A percentile compares a stretch with the other conserved stretches of the same genome.
These are phyloP conservation scores for Nematopogon swammerdamellus DNA, from an alignment of 2,888 invertebrate species.

Conservation along the genomic window DNA sequence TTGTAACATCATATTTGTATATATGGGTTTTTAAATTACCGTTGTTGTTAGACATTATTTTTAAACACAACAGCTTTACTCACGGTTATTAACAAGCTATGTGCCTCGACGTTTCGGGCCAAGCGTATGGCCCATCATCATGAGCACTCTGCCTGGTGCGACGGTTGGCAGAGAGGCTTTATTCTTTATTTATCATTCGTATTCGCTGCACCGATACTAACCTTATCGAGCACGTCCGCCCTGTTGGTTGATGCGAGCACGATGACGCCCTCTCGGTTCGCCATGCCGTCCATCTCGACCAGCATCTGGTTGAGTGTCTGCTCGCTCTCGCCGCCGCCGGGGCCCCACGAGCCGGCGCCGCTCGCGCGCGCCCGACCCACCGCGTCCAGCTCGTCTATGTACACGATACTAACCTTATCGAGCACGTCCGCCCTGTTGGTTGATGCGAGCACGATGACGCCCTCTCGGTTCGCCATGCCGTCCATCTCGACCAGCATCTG, in stretches of 20 bases:
- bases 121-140: no score
- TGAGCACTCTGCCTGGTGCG: no score
- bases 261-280: conserved; percentile 88
- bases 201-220: no score
- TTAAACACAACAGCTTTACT: no score
- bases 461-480: conserved; percentile 91
- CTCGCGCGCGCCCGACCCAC: conserved; percentile 83
- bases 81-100: no score
- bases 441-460: conserved; percentile 93
- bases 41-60: no score
- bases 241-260: conserved; percentile 96
- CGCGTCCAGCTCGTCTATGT: conserved; percentile 98
- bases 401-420: conserved; percentile 95
- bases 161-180: no score
- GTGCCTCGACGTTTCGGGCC: no score
- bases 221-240: conserved; percentile 94
- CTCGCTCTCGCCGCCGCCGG: conserved; percentile 77
- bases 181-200: no score
- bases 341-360: conserved; percentile 30
- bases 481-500: conserved; percentile 99
- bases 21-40: no score
- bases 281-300: conserved; percentile 99
- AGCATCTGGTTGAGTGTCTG: conserved; percentile 96
- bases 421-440: conserved; percentile 97
- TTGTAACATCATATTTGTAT: no score